Conservation (phyloP, 2,888 invertebrate species). For the Drosophila mimetica region DNA sequence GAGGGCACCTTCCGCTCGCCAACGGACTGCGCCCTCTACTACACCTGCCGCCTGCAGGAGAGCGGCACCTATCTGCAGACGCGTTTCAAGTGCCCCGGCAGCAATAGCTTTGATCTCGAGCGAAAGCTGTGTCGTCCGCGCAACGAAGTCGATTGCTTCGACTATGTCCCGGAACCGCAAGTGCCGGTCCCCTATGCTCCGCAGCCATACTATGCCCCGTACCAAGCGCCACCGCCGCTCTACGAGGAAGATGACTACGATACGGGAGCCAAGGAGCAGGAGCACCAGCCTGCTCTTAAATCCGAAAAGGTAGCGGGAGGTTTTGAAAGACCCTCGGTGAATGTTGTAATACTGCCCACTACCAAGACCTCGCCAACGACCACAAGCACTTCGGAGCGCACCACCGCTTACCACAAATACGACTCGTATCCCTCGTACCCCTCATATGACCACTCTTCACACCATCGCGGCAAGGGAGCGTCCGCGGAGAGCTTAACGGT, state of each 20-base stretch:
- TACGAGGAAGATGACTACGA: slow-evolving; percentile 45
- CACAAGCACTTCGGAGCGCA: slow-evolving; percentile 13
- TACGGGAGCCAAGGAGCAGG: slow-evolving; percentile 5
- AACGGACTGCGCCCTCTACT: slow-evolving; percentile 84
- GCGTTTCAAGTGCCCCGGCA: slow-evolving; percentile 81
- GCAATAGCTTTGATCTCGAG: slow-evolving; percentile 66
- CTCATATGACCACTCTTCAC: slow-evolving; percentile 11
- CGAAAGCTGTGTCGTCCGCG: slow-evolving; percentile 67
- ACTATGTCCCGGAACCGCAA: slow-evolving; percentile 52
- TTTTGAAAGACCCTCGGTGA: background rate
- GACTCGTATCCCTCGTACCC: slow-evolving; percentile 19
- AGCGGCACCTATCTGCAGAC: slow-evolving; percentile 82
- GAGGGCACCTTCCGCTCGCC: slow-evolving; percentile 83
- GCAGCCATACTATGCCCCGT: slow-evolving; percentile 46
- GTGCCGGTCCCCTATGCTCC: slow-evolving; percentile 49
- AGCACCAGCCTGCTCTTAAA: background rate
- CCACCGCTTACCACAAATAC: slow-evolving; percentile 6
- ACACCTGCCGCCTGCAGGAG: slow-evolving; percentile 82
- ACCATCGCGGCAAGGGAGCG: background rate
- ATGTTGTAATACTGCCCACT: slow-evolving; percentile 25
- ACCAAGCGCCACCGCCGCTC: slow-evolving; percentile 23
- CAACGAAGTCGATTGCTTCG: slow-evolving; percentile 60
- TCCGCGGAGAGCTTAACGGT: slow-evolving; percentile 6
- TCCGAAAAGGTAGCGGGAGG: background rate
- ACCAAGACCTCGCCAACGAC: slow-evolving; percentile 2